These are phyloP conservation scores for Pseudomyrmex gracilis DNA, from an alignment of 1,140 invertebrate species.

Conservation along the genomic window DNA sequence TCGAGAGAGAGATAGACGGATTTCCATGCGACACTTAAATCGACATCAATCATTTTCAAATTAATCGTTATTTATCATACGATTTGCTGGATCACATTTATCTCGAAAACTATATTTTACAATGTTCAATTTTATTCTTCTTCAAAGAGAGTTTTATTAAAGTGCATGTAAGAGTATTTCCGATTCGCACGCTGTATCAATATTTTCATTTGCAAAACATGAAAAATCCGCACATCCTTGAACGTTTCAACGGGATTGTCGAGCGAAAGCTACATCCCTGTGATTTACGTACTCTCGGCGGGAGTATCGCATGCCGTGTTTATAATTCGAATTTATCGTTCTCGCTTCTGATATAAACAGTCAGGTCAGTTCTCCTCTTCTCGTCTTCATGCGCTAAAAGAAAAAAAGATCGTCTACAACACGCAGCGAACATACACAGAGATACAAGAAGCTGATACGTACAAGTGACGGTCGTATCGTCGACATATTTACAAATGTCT, in stretches of 20 bases:
- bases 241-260: not conserved
- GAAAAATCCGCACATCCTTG: not conserved
- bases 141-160: not conserved
- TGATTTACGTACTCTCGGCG: not conserved
- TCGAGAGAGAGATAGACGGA: not conserved
- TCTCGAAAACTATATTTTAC: not conserved
- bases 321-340: conserved; percentile 53
- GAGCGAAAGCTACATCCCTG: conserved; percentile 17
- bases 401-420: conserved; percentile 13
- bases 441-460: conserved; percentile 42
- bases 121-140: not conserved
- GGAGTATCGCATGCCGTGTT: conserved; percentile 18
- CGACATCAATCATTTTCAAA: not conserved
- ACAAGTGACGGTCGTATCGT: conserved; percentile 29
- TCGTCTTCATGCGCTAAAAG: conserved; percentile 7
- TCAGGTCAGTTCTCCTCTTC: conserved; percentile 15
- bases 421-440: not conserved
- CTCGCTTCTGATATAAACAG: conserved; percentile 12
- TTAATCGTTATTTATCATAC: conserved; percentile 15
- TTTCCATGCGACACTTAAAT: not conserved
- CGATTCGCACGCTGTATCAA: too few species aligned
- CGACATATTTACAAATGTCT: conserved; percentile 48
- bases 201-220: not conserved
- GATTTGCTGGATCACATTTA: not conserved
- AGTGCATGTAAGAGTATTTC: not conserved